Percentiles rank a stretch among this genome's conserved stretches.
Evolutionary conservation across 1,140 invertebrate genomes (phyloP).

Genomic region (Portunus trituberculatus): DNA sequence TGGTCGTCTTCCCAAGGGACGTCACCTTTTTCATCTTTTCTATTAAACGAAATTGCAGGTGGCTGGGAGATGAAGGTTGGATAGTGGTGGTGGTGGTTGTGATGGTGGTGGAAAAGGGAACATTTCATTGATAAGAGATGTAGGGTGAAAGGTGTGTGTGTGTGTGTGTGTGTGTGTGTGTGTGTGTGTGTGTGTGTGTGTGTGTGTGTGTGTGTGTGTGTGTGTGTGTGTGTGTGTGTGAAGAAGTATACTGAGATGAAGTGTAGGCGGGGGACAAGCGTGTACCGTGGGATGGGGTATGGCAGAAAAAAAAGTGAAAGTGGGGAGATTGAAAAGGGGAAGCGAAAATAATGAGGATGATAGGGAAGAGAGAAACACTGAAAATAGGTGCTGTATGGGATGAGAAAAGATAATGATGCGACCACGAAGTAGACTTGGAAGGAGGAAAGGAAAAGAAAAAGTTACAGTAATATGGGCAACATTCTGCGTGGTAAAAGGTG

Average conservation of each 20-base stretch:
- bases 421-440: too few species aligned
- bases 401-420: too few species aligned
- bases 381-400: too few species aligned
- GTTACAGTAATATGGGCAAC: not conserved
- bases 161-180: too few species aligned
- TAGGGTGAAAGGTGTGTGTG: not conserved
- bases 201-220: constrained; percentile 51
- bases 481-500: not conserved
- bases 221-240: constrained; percentile 30
- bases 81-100: not conserved
- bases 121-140: not conserved
- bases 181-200: too few species aligned
- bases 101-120: not conserved
- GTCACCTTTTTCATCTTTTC: constrained; percentile 15
- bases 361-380: too few species aligned
- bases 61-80: not conserved
- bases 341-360: not conserved
- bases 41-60: not conserved
- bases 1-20: not conserved
- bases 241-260: not conserved
- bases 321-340: too few species aligned
- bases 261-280: not conserved
- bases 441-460: too few species aligned
- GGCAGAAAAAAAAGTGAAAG: not conserved
- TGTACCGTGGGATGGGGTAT: not conserved